These are phyloP conservation scores for Harpagoxenus sublaevis DNA, from an alignment of 2,888 invertebrate species.

Conservation along the genomic window DNA sequence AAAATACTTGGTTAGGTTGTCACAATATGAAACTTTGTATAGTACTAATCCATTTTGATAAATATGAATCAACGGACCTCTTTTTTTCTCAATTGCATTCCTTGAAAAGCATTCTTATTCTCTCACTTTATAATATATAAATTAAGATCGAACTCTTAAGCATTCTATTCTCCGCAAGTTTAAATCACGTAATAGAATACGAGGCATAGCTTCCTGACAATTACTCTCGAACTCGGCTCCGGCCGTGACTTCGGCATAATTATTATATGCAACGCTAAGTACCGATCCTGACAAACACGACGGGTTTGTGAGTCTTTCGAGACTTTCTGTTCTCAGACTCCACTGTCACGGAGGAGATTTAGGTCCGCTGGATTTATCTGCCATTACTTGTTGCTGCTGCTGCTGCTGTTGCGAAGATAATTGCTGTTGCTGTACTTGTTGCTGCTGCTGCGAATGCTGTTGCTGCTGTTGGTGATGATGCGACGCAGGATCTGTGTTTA, in stretches of 20 bases:
- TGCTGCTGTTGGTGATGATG: slow-evolving; percentile 84
- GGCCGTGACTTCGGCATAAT: slow-evolving; percentile 53
- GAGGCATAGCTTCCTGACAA: slow-evolving; percentile 68
- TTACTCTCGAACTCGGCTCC: slow-evolving; percentile 58
- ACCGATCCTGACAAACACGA: slow-evolving; percentile 70
- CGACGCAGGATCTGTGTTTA: slow-evolving; percentile 80
- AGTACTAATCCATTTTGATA: slow-evolving; percentile 22
- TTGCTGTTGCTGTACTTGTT: slow-evolving; percentile 75
- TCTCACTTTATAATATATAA: slow-evolving; percentile 40
- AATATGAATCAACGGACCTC: slow-evolving; percentile 38
- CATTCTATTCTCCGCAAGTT: slow-evolving; percentile 75
- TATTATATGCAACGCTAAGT: slow-evolving; percentile 67
- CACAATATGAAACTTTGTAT: slow-evolving; percentile 46
- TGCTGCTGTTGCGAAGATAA: slow-evolving; percentile 67
- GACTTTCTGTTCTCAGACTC: slow-evolving; percentile 73
- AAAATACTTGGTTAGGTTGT: slow-evolving; percentile 32
- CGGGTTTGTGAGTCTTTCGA: slow-evolving; percentile 67
- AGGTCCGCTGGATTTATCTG: slow-evolving; percentile 84
- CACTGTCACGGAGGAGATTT: slow-evolving; percentile 86
- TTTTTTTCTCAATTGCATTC: background rate
- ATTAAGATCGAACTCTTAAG: slow-evolving; percentile 75
- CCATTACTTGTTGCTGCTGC: slow-evolving; percentile 82
- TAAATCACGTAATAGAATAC: slow-evolving; percentile 72
- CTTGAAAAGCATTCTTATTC: slow-evolving; percentile 21
- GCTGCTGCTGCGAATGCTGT: slow-evolving; percentile 74